Conservation (phyloP, 2,888 invertebrate species). For the Psococerastis gibbosa region DNA sequence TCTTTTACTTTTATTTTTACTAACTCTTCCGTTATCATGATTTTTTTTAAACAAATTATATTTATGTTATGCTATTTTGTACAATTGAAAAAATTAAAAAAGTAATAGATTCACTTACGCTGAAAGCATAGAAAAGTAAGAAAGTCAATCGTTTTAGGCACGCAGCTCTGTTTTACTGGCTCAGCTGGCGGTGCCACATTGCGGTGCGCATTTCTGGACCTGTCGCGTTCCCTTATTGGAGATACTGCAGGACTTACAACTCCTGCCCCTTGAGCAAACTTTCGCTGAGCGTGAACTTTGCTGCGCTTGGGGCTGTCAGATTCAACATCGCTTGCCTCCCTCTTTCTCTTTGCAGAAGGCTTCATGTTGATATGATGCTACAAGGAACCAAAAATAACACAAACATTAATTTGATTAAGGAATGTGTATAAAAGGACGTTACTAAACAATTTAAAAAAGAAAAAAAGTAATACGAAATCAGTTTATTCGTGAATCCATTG, state of each 20-base stretch:
- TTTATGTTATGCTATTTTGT: slow-evolving; percentile 3
- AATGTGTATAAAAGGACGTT: too few relatives aligned
- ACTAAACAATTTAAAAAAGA: too few relatives aligned
- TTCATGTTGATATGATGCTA: too few relatives aligned
- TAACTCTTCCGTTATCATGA: too few relatives aligned
- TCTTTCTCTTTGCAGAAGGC: too few relatives aligned
- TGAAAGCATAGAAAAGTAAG: slow-evolving; percentile 67
- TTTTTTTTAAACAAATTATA: too few relatives aligned
- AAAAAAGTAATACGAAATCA: too few relatives aligned
- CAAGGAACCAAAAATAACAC: too few relatives aligned
- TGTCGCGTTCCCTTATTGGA: slow-evolving; percentile 32
- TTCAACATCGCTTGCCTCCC: too few relatives aligned
- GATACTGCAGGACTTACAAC: slow-evolving; percentile 34
- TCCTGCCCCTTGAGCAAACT: slow-evolving; percentile 66
- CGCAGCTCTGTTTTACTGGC: slow-evolving; percentile 36
- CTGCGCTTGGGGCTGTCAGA: slow-evolving; percentile 29
- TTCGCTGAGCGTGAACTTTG: slow-evolving; percentile 69
- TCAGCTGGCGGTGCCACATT: background rate
- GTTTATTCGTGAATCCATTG: too few relatives aligned
- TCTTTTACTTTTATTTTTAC: too few relatives aligned
- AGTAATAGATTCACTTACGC: slow-evolving; percentile 28
- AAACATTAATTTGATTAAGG: too few relatives aligned
- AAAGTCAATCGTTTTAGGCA: slow-evolving; percentile 72
- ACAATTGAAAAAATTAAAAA: slow-evolving; percentile 1
- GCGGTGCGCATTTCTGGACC: slow-evolving; percentile 7